Evolutionary conservation across 1,140 invertebrate species (phyloP).

Genomic region (Myzus persicae): DNA sequence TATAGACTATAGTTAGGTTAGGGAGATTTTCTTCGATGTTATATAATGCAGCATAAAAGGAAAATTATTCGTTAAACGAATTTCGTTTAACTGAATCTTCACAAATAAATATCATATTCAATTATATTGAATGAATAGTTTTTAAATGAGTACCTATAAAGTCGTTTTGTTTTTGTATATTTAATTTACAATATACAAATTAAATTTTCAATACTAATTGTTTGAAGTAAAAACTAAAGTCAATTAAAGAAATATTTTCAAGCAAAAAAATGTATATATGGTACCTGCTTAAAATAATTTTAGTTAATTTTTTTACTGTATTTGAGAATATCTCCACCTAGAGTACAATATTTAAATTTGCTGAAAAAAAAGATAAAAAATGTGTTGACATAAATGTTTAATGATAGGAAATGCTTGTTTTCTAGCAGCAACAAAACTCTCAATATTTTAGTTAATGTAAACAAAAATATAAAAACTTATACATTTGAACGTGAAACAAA

Average conservation of each 20-base stretch:
- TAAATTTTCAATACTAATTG: neutral
- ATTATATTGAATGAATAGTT: neutral
- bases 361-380: neutral
- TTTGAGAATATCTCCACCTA: neutral
- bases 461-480: neutral
- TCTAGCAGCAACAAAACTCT: neutral
- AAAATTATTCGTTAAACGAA: neutral
- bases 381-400: neutral
- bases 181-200: neutral
- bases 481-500: neutral
- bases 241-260: neutral
- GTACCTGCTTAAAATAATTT: neutral
- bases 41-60: neutral
- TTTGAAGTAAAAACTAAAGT: neutral
- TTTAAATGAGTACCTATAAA: neutral
- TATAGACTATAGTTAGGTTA: neutral
- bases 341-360: neutral
- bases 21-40: neutral
- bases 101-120: neutral
- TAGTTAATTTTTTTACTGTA: neutral
- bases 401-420: too few species aligned
- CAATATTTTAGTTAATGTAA: neutral
- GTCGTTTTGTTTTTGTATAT: neutral
- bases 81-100: neutral
- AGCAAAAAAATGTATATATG: neutral